These are phyloP conservation scores for Empidonax traillii DNA, from an alignment of 2,113 vertebrate genomes.

Conservation along the genomic window DNA sequence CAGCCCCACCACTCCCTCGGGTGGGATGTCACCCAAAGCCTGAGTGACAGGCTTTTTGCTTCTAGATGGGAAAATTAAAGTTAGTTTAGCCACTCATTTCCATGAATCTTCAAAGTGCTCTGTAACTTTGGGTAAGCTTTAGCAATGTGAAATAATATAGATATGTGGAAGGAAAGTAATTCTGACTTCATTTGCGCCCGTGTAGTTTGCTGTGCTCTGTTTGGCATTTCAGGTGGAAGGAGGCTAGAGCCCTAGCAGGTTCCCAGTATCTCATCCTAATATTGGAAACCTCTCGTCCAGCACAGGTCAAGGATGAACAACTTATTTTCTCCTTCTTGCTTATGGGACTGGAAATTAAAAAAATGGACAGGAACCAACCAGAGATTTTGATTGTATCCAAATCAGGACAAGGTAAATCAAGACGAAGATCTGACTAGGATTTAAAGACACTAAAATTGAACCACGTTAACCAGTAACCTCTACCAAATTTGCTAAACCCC, in stretches of 20 bases:
- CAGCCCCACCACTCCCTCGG: fast-evolving
- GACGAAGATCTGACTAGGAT: neutral
- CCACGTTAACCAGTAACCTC: neutral
- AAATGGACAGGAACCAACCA: neutral
- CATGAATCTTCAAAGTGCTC: neutral
- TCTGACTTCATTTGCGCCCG: neutral
- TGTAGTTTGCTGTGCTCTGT: neutral
- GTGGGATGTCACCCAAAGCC: neutral
- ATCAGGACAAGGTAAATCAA: neutral
- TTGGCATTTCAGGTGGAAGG: neutral
- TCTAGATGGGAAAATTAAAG: conserved; percentile 4
- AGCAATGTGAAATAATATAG: neutral
- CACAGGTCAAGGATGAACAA: neutral
- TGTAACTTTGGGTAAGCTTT: neutral
- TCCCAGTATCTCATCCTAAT: neutral
- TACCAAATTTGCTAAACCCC: neutral
- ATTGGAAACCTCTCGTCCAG: neutral
- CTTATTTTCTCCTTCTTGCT: neutral
- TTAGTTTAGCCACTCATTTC: neutral
- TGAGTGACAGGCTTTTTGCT: neutral
- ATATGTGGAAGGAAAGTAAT: neutral
- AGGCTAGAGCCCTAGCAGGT: neutral
- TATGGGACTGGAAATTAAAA: neutral
- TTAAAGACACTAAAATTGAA: conserved; percentile 23
- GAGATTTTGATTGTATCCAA: neutral